These are phyloP conservation scores for Liodrosophila aerea DNA, from an alignment of 2,888 invertebrate genomes.

Conservation along the genomic window DNA sequence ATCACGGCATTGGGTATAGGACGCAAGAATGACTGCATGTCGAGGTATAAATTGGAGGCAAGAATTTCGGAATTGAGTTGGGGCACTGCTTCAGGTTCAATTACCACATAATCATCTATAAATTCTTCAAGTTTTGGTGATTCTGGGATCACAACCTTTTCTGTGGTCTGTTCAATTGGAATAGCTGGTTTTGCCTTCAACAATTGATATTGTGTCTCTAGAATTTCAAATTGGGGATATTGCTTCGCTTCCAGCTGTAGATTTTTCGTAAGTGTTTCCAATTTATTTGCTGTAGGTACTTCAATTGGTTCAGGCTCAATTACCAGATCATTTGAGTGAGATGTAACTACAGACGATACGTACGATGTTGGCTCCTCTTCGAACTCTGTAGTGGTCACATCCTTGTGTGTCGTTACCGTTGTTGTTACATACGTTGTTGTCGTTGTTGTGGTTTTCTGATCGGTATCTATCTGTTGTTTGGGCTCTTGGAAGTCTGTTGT, in stretches of 20 bases:
- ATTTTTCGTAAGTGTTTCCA: slow-evolving; percentile 37
- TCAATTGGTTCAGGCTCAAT: slow-evolving; percentile 13
- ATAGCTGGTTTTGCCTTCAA: slow-evolving; percentile 18
- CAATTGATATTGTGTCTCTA: slow-evolving; percentile 48
- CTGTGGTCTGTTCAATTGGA: slow-evolving; percentile 9
- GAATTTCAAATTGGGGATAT: slow-evolving; percentile 32
- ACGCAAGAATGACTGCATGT: slow-evolving; percentile 43
- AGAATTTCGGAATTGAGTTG: slow-evolving; percentile 65
- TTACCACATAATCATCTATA: slow-evolving; percentile 70
- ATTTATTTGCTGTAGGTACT: slow-evolving; percentile 1
- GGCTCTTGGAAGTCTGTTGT: slow-evolving; percentile 74
- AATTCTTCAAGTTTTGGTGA: slow-evolving; percentile 22
- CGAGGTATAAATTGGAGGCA: slow-evolving; percentile 60
- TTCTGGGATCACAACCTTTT: slow-evolving; percentile 9
- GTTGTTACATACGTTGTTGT: slow-evolving; percentile 51
- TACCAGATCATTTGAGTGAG: slow-evolving; percentile 45
- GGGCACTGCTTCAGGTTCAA: slow-evolving; percentile 65
- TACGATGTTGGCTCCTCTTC: slow-evolving; percentile 39
- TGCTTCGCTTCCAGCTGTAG: slow-evolving; percentile 42
- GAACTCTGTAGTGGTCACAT: slow-evolving; percentile 29
- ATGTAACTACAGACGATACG: slow-evolving; percentile 61
- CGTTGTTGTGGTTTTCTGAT: slow-evolving; percentile 23
- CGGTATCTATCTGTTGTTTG: slow-evolving; percentile 46
- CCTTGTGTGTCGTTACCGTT: slow-evolving; percentile 61
- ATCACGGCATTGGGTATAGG: slow-evolving; percentile 8